phyloP scores from a whole-genome alignment of 2,888 invertebrate species.

The Neria commutata region DNA sequence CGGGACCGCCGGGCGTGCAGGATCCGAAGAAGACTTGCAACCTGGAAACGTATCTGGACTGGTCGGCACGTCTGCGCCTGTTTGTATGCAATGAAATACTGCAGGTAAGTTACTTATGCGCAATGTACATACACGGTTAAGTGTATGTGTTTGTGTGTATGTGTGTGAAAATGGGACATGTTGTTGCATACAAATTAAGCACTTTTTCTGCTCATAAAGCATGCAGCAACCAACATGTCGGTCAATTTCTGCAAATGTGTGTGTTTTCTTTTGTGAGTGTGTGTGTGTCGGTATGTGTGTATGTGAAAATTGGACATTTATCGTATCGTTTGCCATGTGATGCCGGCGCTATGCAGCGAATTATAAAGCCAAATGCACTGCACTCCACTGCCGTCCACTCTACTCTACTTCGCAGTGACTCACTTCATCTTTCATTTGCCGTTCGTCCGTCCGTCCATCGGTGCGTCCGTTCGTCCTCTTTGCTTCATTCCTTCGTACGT shows the following conservation, averaged over 20 bases:
- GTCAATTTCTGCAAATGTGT: too few species aligned
- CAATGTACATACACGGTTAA: background rate
- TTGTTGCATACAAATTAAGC: background rate
- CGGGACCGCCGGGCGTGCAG: constrained; percentile 53
- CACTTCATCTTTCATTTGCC: background rate
- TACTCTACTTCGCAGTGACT: background rate
- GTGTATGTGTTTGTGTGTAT: background rate
- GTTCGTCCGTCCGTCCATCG: background rate
- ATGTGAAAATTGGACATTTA: constrained; percentile 2
- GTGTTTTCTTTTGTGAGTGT: too few species aligned
- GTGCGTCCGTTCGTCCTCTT: too few species aligned
- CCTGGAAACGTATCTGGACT: constrained; percentile 61
- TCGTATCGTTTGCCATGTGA: background rate
- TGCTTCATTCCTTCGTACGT: background rate
- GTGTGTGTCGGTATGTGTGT: background rate
- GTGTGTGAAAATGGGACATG: background rate
- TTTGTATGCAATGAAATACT: constrained; percentile 62
- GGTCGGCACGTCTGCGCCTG: constrained; percentile 60
- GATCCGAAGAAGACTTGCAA: constrained; percentile 62
- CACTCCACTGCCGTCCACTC: background rate
- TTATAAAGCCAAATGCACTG: constrained; percentile 14
- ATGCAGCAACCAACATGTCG: too few species aligned
- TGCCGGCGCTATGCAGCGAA: background rate
- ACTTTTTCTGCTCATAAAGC: too few species aligned
- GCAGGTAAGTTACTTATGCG: constrained; percentile 49